Conservation (phyloP, 2,113 vertebrate genomes). For the Cervus canadensis region DNA sequence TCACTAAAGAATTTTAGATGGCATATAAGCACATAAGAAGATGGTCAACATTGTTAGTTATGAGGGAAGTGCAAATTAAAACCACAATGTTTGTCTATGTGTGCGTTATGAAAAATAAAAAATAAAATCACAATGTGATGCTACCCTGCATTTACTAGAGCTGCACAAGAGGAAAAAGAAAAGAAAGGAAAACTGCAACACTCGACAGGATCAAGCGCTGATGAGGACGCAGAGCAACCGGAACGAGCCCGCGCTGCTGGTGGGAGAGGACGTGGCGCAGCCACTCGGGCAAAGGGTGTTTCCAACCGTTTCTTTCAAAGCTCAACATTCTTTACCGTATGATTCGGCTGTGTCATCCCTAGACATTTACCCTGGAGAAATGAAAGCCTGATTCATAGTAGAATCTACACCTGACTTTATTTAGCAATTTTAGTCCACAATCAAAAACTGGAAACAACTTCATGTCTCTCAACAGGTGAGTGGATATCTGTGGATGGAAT, state of each 20-base stretch:
- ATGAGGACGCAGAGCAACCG: accelerated
- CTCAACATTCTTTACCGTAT: accelerated
- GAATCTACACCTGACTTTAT: neutral
- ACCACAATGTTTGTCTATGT: neutral
- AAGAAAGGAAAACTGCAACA: accelerated
- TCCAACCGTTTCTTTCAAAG: accelerated
- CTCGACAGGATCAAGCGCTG: accelerated
- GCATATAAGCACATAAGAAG: neutral
- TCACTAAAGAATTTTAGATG: neutral
- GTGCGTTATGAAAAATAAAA: neutral
- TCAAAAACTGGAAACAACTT: neutral
- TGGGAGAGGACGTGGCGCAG: accelerated
- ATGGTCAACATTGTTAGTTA: too few species aligned
- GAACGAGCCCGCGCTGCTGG: accelerated
- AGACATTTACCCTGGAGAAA: neutral
- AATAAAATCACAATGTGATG: accelerated
- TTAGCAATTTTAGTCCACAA: neutral
- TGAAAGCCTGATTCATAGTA: neutral
- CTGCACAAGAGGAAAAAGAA: neutral
- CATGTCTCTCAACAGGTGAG: neutral
- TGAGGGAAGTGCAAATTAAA: neutral
- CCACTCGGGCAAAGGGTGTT: neutral
- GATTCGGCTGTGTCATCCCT: neutral
- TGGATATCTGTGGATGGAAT: accelerated
- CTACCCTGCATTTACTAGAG: neutral